Base-by-base conservation (phyloP, 2,113 vertebrate species). In the Garra rufa region DNA sequence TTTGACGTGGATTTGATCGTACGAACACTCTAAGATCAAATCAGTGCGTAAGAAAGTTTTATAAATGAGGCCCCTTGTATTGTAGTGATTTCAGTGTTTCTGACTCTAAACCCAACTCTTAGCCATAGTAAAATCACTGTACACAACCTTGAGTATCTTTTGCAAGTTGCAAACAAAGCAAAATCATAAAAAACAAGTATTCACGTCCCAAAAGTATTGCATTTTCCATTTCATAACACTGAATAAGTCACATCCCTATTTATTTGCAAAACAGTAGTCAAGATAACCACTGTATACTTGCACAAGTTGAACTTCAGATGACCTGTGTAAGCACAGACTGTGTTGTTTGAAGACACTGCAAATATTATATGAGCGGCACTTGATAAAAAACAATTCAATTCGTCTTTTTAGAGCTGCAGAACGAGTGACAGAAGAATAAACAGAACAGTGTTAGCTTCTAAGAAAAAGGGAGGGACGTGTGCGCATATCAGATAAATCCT, bases 261-360 rank as follows among this genome's bases (percentile, higher is more conserved):
- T 74, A 8, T 26, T 15, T 55, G 17, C 50, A 78, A 24, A 38
- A n/a, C 52, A 78, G 52, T 43, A 59, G 52, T 41, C 13, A 26
- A 43, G 30, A 26, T 43, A 61, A 34, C 55, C 76, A 43, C 34
- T 61, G 52, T 57, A 9, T 41, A 48, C 3, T 21, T 76, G 34
- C 6, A 59, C 9, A 30, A 13, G 34, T 2, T 78, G 76, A 78
- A 61, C 55, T 61, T 43, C 52, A 43, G 21, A 26, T 59, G 76
- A 78, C 30, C 52, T 9, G 21, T 24, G 76, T 7, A 78, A 46
- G 41, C 41, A 6, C 34, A 59, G 28, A 21, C 8, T 13, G 10
- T 59, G 50, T 59, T 78, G 52, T 61, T 78, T 78, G 24, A 43
- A 78, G 34, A 38, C 76, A 43, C 76, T 11, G 41, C 55, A 79